phyloP scores from a whole-genome alignment of 1,140 invertebrate genomes.

The Lucilia sericata region DNA sequence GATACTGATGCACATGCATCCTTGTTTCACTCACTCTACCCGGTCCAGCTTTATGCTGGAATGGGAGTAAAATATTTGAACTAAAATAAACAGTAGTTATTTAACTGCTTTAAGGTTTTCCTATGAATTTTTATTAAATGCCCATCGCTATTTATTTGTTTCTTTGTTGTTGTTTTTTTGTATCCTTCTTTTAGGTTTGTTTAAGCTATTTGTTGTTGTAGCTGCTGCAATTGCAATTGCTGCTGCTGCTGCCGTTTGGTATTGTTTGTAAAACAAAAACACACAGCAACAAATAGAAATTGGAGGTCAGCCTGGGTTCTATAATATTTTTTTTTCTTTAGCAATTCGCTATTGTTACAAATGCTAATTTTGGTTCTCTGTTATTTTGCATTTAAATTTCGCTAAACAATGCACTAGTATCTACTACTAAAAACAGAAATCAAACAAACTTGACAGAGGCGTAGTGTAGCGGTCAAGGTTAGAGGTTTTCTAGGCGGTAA shows the following conservation, averaged over 20 bases:
- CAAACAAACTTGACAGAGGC: not conserved
- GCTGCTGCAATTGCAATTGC: not conserved
- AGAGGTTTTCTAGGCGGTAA: too few relatives aligned
- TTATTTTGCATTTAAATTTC: slow-evolving; percentile 48
- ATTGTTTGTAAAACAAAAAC: not conserved
- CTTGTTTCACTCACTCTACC: not conserved
- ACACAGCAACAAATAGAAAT: slow-evolving; percentile 36
- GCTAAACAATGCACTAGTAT: slow-evolving; percentile 7
- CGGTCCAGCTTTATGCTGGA: not conserved
- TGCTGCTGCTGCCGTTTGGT: slow-evolving; percentile 5
- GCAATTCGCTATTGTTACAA: slow-evolving; percentile 48
- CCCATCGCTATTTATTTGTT: slow-evolving; percentile 29
- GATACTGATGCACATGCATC: not conserved
- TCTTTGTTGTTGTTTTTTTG: not conserved
- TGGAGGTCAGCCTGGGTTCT: slow-evolving; percentile 30
- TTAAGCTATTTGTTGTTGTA: not conserved
- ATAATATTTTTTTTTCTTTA: slow-evolving; percentile 36
- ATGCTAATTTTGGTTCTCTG: slow-evolving; percentile 48
- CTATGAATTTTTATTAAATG: slow-evolving; percentile 43
- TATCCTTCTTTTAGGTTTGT: not conserved
- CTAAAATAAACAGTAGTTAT: slow-evolving; percentile 36
- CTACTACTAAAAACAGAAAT: not conserved
- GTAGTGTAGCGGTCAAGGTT: not conserved
- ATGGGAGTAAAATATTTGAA: slow-evolving; percentile 38
- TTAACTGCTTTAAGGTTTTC: slow-evolving; percentile 36